These are phyloP conservation scores for Gnathonemus echidnorhynchus DNA, from an alignment of 2,113 vertebrate species.

Conservation along the genomic window DNA sequence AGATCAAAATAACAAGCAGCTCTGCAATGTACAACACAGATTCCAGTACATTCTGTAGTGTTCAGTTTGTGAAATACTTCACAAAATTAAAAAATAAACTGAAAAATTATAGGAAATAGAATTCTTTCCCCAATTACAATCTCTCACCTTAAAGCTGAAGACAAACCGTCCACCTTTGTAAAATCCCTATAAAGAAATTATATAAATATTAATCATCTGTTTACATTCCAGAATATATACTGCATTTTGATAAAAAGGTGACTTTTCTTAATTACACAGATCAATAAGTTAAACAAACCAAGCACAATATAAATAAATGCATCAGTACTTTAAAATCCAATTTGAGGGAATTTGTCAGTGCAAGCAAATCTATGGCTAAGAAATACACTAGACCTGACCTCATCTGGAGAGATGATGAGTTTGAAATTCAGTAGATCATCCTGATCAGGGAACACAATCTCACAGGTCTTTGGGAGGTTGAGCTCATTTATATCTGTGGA, in stretches of 20 bases:
- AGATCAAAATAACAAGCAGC: background rate
- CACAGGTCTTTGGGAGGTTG: constrained; percentile 91
- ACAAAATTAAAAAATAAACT: background rate
- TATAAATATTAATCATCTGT: background rate
- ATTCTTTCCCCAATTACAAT: background rate
- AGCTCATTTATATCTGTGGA: constrained; percentile 85
- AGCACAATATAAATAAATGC: background rate
- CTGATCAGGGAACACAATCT: constrained; percentile 87
- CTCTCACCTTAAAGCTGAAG: constrained; percentile 92
- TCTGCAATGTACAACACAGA: background rate
- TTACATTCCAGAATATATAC: background rate
- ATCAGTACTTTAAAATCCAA: background rate
- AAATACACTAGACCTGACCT: constrained; percentile 54
- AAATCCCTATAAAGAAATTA: constrained; percentile 66
- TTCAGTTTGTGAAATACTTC: background rate
- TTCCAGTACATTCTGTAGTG: background rate
- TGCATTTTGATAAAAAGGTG: background rate
- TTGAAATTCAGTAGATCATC: constrained; percentile 94
- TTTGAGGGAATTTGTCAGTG: too few relatives aligned
- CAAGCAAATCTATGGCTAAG: background rate
- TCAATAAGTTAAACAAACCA: background rate
- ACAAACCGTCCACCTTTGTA: constrained; percentile 91
- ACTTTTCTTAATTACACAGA: background rate
- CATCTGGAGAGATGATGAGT: constrained; percentile 90
- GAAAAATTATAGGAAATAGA: background rate